Evolutionary conservation across 2,888 invertebrate genomes (phyloP).

Genomic region (Drosophila gaucha): DNA sequence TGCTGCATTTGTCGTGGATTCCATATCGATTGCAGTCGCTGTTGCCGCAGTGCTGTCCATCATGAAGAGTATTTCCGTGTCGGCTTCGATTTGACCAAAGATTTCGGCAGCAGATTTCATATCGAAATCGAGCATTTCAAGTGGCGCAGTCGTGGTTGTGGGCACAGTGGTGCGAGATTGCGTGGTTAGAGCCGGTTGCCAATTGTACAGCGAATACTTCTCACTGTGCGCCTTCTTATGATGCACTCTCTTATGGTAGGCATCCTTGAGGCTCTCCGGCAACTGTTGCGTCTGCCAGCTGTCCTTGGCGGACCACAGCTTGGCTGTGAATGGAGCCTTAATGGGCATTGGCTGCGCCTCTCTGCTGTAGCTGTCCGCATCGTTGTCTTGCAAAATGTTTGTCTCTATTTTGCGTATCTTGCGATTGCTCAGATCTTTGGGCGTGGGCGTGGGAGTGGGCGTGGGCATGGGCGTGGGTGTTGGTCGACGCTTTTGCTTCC

Average conservation of each 20-base stretch:
- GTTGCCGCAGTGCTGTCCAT: conserved; percentile 15
- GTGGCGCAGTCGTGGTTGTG: conserved; percentile 12
- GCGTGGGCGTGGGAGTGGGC: conserved; percentile 22
- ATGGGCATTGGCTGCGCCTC: conserved; percentile 4
- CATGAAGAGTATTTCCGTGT: conserved; percentile 16
- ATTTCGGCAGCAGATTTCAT: conserved; percentile 7
- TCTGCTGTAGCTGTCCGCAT: neutral
- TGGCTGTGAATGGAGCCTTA: conserved; percentile 1
- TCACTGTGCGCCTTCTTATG: conserved; percentile 28
- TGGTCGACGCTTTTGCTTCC: conserved; percentile 18
- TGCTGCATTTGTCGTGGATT: conserved; percentile 11
- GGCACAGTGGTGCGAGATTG: neutral
- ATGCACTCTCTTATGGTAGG: conserved; percentile 23
- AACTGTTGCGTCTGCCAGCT: conserved; percentile 37
- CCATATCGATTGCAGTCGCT: neutral
- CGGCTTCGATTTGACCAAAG: conserved; percentile 12
- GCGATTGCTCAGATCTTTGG: conserved; percentile 49
- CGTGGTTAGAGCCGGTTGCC: conserved; percentile 1
- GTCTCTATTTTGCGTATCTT: conserved; percentile 60
- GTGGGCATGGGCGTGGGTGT: conserved; percentile 29
- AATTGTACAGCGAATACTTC: conserved; percentile 13
- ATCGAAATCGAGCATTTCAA: conserved; percentile 8
- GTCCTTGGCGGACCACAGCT: conserved; percentile 32
- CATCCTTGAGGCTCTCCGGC: conserved; percentile 23
- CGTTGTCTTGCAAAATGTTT: neutral